phyloP scores from a whole-genome alignment of 2,888 invertebrate genomes.

The Zele albiditarsus region DNA sequence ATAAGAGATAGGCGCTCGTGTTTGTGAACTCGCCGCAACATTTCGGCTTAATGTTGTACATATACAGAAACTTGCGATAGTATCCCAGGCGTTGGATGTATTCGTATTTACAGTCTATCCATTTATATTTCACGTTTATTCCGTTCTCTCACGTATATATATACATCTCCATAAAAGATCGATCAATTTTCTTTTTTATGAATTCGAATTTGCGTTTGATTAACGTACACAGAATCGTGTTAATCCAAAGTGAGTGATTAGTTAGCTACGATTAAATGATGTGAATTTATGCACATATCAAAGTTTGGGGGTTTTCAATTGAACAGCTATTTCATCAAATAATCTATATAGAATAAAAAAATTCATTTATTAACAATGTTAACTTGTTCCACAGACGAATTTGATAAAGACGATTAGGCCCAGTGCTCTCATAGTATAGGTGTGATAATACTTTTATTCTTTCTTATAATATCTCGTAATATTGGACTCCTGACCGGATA shows the following conservation, averaged over 20 bases:
- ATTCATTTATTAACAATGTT: neutral
- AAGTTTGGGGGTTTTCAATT: neutral
- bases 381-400: neutral
- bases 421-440: neutral
- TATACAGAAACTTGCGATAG: neutral
- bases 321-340: neutral
- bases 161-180: neutral
- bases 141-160: neutral
- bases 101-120: neutral
- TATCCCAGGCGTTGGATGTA: conserved; percentile 3
- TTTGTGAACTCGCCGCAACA: conserved; percentile 4
- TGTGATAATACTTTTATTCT: neutral
- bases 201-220: too few relatives aligned
- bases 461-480: neutral
- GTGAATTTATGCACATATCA: too few relatives aligned
- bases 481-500: conserved; percentile 7
- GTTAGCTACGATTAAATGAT: neutral
- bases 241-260: neutral
- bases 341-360: neutral
- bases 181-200: too few relatives aligned
- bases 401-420: neutral
- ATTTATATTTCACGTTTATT: neutral
- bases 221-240: neutral
- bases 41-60: conserved; percentile 1
- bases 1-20: conserved; percentile 2